phyloP scores from a whole-genome alignment of 2,888 invertebrate species.

The Cryptocephalus moraei region DNA sequence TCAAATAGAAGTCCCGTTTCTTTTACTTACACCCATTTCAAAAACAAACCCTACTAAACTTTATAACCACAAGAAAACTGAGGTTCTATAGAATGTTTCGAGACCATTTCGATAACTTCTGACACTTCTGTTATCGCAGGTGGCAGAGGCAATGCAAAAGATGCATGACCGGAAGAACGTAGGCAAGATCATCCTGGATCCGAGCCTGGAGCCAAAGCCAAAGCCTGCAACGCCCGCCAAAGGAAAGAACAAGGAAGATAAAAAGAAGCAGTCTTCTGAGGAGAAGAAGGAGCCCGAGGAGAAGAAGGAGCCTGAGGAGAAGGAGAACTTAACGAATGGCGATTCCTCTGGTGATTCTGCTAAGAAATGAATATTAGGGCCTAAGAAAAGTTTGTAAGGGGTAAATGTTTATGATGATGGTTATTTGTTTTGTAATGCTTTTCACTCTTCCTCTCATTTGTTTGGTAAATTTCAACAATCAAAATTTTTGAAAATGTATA shows the following conservation, averaged over 20 bases:
- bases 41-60: too few species aligned
- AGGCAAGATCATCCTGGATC: slow-evolving; percentile 78
- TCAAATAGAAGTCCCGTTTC: too few species aligned
- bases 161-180: slow-evolving; percentile 88
- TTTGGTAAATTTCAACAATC: slow-evolving; percentile 2
- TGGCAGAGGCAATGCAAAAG: slow-evolving; percentile 84
- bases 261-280: slow-evolving; percentile 57
- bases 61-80: too few species aligned
- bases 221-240: slow-evolving; percentile 72
- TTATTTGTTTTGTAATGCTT: not conserved
- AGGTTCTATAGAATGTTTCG: too few species aligned
- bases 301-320: slow-evolving; percentile 41
- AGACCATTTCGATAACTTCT: too few species aligned
- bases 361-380: slow-evolving; percentile 18
- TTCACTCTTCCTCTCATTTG: slow-evolving; percentile 11
- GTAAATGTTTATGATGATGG: too few species aligned
- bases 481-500: not conserved
- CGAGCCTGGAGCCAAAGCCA: slow-evolving; percentile 67
- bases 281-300: slow-evolving; percentile 44
- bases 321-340: slow-evolving; percentile 39
- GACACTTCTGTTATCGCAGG: slow-evolving; percentile 38
- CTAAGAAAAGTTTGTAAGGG: not conserved
- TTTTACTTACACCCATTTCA: too few species aligned
- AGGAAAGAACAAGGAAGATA: slow-evolving; percentile 61
- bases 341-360: slow-evolving; percentile 42